A percentile compares a stretch with the other conserved stretches of the same genome.
phyloP scores from a whole-genome alignment of 2,888 invertebrate species.

The Deroplatys truncata region DNA sequence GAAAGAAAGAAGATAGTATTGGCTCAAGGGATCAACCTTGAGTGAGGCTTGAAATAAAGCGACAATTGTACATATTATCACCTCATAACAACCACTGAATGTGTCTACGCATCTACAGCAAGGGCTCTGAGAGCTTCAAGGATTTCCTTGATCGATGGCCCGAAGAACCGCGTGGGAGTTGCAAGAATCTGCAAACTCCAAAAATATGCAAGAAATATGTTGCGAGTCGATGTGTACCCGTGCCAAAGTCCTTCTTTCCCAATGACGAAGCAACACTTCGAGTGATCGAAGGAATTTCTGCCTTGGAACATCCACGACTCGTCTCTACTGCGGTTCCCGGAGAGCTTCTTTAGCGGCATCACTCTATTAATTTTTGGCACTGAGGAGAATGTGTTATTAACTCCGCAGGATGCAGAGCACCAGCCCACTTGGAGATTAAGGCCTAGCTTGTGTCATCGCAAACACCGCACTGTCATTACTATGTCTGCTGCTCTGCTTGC shows the following conservation, averaged over 20 bases:
- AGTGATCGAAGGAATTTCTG: background rate
- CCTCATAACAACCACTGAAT: background rate
- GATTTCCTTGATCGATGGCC: background rate
- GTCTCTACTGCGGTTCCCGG: too few species aligned
- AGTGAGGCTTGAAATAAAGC: background rate
- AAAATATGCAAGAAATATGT: background rate
- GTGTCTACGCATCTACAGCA: background rate
- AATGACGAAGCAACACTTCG: background rate
- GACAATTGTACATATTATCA: background rate
- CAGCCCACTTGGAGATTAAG: background rate
- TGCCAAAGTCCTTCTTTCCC: background rate
- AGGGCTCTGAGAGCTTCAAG: background rate
- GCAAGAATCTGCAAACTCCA: background rate
- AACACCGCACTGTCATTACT: background rate
- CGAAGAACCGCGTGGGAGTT: background rate
- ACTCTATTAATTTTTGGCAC: background rate
- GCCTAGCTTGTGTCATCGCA: too few species aligned
- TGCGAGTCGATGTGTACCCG: background rate
- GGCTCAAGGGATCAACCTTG: too few species aligned
- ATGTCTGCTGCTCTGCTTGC: background rate
- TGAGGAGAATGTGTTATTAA: background rate
- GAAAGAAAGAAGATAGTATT: too few species aligned
- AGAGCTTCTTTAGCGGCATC: background rate
- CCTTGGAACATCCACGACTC: too few species aligned
- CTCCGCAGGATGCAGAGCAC: background rate